Evolutionary conservation across 1,140 invertebrate species (phyloP).

Genomic region (Latrodectus geometricus): DNA sequence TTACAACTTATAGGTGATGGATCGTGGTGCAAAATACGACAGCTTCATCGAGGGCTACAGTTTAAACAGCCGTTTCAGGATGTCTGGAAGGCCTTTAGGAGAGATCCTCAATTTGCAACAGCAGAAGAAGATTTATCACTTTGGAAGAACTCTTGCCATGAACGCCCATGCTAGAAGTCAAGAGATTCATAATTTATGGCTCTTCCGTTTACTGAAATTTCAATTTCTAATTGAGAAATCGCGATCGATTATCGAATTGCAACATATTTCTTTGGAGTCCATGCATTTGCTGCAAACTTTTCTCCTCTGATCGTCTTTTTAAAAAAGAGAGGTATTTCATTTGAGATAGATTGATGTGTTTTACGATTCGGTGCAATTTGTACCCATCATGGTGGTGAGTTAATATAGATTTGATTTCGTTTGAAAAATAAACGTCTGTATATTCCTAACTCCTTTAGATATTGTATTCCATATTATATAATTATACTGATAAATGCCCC

Average conservation of each 20-base stretch:
- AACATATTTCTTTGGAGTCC: neutral
- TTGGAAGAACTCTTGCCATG: neutral
- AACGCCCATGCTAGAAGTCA: neutral
- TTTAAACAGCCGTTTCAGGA: neutral
- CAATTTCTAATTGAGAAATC: neutral
- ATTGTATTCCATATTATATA: no score
- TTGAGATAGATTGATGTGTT: no score
- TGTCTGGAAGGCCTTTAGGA: neutral
- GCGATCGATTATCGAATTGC: neutral
- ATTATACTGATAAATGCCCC: no score
- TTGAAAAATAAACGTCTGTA: no score
- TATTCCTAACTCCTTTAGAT: no score
- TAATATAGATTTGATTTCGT: no score
- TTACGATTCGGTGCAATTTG: no score
- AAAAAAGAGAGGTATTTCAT: no score
- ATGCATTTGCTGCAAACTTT: no score
- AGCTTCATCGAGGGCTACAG: conserved; percentile 30
- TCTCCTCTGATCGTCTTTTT: no score
- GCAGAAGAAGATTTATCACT: neutral
- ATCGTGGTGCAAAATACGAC: conserved; percentile 7
- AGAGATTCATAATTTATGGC: neutral
- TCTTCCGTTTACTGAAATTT: neutral
- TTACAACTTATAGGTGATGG: conserved; percentile 44
- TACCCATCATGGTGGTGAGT: no score
- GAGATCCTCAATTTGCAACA: neutral